Evolutionary conservation across 2,113 vertebrate genomes (phyloP), one percentile per base, ranked within the genome.

Genomic region (Propithecus coquereli): DNA sequence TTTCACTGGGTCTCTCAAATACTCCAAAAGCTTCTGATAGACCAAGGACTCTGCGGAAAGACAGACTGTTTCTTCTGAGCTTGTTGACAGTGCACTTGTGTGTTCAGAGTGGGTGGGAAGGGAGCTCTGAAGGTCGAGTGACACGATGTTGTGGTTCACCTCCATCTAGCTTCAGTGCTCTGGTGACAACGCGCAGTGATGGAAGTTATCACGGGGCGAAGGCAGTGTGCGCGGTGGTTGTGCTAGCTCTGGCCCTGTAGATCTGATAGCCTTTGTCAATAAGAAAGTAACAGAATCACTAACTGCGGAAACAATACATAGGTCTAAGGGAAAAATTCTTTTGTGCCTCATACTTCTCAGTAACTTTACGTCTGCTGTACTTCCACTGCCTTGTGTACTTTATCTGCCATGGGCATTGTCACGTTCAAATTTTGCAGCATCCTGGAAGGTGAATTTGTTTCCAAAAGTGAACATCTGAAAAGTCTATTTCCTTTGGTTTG

Each of bases 121-220:
- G 94, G 93, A 68, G 83, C 94, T 77, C 94, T 97, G 97, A 96
- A 97, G 95, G 94, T 83, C 83, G 97, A 97, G 96, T 86, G 97
- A 97, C 96, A 97, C 96, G 97, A 88, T 68, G 95, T 89, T 97
- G 97, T 96, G 95, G 45, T 96, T 97, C 87, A 61, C 84, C 96
- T 0, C 1, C 91, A 47, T 96, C 92, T 87, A 80, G 87, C 95
- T 91, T 95, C 91, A 95, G 98, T 94, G 90, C 98, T 97, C 96
- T 97, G 97, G 97, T 96, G 97, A 98, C 97, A 89, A 59, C 57
- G 32, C 22, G 63, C 1, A 0, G 89, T 0, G 27, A 97, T 57
- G 91, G 97, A 97, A 92, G 95, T 97, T 97, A 91, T 91, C 4
- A 52, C 74, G 13, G 94, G 91, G 79, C 65, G 82, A 22, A 43